Evolutionary conservation across 1,140 invertebrate species (phyloP).

Genomic region (Drosophila baimaii): DNA sequence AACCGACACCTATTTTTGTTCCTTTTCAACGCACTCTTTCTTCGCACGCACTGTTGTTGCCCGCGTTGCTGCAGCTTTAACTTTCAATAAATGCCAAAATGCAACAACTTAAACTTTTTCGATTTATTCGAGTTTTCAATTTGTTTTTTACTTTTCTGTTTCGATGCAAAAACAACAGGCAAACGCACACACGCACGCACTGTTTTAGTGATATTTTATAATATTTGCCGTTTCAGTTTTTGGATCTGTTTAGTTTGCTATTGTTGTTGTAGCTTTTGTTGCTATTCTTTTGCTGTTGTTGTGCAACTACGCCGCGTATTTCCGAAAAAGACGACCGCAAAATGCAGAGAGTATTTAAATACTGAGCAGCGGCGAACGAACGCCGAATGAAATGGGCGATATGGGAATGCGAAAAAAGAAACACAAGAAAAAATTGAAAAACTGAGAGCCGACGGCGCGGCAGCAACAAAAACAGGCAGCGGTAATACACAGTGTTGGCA

Average conservation of each 20-base stretch:
- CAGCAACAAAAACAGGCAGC: constrained; percentile 14
- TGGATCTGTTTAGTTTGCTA: constrained; percentile 28
- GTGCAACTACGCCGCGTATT: constrained; percentile 72
- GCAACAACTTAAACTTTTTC: constrained; percentile 31
- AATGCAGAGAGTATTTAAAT: constrained; percentile 78
- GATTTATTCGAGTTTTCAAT: not conserved
- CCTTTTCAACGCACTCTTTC: constrained; percentile 8
- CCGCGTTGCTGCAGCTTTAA: constrained; percentile 17
- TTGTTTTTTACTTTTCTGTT: constrained; percentile 7
- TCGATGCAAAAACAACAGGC: constrained; percentile 27
- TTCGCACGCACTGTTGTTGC: constrained; percentile 24
- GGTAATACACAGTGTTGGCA: constrained; percentile 18
- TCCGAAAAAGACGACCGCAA: constrained; percentile 76
- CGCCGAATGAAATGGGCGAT: constrained; percentile 29
- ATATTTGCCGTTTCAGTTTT: constrained; percentile 52
- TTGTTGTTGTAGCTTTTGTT: constrained; percentile 42
- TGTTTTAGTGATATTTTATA: constrained; percentile 63
- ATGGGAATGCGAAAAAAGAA: constrained; percentile 37
- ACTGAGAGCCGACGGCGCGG: constrained; percentile 19
- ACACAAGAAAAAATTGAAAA: constrained; percentile 9
- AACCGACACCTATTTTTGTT: constrained; percentile 39
- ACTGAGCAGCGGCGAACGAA: constrained; percentile 53
- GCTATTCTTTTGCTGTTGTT: constrained; percentile 33
- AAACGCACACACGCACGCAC: constrained; percentile 33
- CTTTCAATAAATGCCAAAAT: constrained; percentile 44